These are phyloP conservation scores for Gasteruption jaculator DNA, from an alignment of 2,888 invertebrate genomes.

Conservation along the genomic window DNA sequence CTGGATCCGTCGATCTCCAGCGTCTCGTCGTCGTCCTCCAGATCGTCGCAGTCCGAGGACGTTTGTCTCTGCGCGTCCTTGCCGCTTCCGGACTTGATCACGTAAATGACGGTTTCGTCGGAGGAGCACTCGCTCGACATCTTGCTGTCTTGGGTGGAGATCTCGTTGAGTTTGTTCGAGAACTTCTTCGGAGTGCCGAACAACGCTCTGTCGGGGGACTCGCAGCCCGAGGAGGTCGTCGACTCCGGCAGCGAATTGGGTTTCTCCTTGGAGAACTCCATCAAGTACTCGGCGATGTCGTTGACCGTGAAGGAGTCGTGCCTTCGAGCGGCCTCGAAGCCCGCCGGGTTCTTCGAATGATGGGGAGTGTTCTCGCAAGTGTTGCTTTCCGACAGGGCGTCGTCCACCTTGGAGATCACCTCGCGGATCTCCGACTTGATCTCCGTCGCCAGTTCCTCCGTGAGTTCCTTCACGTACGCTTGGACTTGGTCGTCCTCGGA, in stretches of 20 bases:
- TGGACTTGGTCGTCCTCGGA: slow-evolving; percentile 65
- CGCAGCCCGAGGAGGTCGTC: slow-evolving; percentile 43
- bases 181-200: slow-evolving; percentile 23
- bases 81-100: slow-evolving; percentile 37
- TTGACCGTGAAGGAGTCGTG: slow-evolving; percentile 70
- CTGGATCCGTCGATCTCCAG: slow-evolving; percentile 21
- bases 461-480: slow-evolving; percentile 73
- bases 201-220: slow-evolving; percentile 42
- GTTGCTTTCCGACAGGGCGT: slow-evolving; percentile 69
- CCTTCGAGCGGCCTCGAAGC: slow-evolving; percentile 42
- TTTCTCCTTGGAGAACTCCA: slow-evolving; percentile 75
- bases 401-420: slow-evolving; percentile 76
- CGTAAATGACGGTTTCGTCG: slow-evolving; percentile 51
- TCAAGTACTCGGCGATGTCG: slow-evolving; percentile 72
- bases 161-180: slow-evolving; percentile 37
- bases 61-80: slow-evolving; percentile 15
- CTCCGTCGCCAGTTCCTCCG: slow-evolving; percentile 74
- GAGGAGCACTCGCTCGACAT: slow-evolving; percentile 51
- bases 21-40: slow-evolving; percentile 23
- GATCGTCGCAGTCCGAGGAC: slow-evolving; percentile 11
- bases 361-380: slow-evolving; percentile 54
- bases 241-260: slow-evolving; percentile 54
- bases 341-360: slow-evolving; percentile 31
- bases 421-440: slow-evolving; percentile 78
- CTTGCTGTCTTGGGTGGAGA: slow-evolving; percentile 45